These are phyloP conservation scores for Myiothlypis chrysogaster DNA, from an alignment of 2,797 vertebrate species.

Conservation along the genomic window DNA sequence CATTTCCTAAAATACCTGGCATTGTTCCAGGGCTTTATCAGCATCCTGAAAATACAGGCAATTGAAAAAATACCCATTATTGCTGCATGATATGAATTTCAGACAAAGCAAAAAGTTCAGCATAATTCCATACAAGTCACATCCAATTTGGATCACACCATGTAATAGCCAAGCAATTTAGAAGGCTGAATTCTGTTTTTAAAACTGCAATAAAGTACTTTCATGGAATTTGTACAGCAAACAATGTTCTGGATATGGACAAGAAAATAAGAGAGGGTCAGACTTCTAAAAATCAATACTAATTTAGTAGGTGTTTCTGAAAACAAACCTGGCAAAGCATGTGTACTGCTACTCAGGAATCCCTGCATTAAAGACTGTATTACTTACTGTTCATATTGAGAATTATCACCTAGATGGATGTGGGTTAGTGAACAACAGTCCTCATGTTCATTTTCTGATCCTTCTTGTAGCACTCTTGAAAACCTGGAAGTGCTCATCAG, in stretches of 20 bases:
- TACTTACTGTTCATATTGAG: not conserved
- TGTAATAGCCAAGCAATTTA: not conserved
- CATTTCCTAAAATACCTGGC: slow-evolving; percentile 27
- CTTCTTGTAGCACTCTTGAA: not conserved
- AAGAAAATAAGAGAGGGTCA: not conserved
- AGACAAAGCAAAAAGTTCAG: not conserved
- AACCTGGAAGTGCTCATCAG: not conserved
- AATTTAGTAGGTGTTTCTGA: not conserved
- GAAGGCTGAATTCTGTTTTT: not conserved
- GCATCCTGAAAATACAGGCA: not conserved
- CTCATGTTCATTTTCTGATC: not conserved
- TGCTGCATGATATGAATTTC: not conserved
- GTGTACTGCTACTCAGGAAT: not conserved
- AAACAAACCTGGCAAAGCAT: not conserved
- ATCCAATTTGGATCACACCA: not conserved
- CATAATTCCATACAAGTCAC: not conserved
- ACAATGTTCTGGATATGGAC: not conserved
- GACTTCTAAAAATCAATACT: not conserved
- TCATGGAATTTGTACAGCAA: not conserved
- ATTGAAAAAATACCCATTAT: not conserved
- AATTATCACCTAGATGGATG: not conserved
- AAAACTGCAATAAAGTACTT: not conserved
- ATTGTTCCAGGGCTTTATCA: slow-evolving; percentile 18
- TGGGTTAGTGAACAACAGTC: not conserved
- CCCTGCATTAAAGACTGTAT: not conserved